Base-by-base conservation (phyloP, 1,140 invertebrate species). In the Ceratitis capitata region DNA sequence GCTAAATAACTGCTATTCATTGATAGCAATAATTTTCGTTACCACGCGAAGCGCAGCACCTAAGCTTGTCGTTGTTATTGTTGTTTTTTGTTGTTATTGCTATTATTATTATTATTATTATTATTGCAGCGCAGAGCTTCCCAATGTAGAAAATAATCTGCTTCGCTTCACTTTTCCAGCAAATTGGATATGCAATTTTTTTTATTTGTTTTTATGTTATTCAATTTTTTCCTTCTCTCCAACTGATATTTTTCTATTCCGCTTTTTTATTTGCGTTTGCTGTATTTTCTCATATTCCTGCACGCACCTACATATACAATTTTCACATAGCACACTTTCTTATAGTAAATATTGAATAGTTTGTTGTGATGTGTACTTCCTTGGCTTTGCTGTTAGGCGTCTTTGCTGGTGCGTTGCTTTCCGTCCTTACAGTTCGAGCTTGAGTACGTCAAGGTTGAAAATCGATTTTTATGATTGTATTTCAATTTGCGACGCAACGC, bases 1-100 rank as follows among this genome's bases (percentile, higher is more conserved):
- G 87, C 88, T 86, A 89, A 89, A 89, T 89, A 89, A 89, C 87
- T 85, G 88, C 85, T 85, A 89, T 88, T 87, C 87, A 87, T 85
- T 85, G 84, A 64, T 74, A 85, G 84, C n/a, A 84, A 84, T 84
- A 84, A 42, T 84, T 84, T 56, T 56, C 14, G 45, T 35, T 83
- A n/a, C 29, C 82, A 47, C 47, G 23, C 42, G 10, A 5, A 53
- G 23, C 49, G 3, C 42, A 35, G 82, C 82, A 39, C 29, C 26
- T 23, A 39, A 42, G 19, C 26, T 35, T 78, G 42, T n/a, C n/a
- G 16, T 7, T 39, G 14, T 39, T 23, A 23, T 7, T n/a, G 69
- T 12, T 78, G 19, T 45, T 35, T 78, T 42, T n/a, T 45, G 16
- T 7, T 39, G 14, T 39, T 23, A 23, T 7, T n/a, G 69, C 39